Evolutionary conservation across 2,888 invertebrate species (phyloP), one percentile per base, ranked within the genome.

Genomic region (Eremobia ochroleuca): DNA sequence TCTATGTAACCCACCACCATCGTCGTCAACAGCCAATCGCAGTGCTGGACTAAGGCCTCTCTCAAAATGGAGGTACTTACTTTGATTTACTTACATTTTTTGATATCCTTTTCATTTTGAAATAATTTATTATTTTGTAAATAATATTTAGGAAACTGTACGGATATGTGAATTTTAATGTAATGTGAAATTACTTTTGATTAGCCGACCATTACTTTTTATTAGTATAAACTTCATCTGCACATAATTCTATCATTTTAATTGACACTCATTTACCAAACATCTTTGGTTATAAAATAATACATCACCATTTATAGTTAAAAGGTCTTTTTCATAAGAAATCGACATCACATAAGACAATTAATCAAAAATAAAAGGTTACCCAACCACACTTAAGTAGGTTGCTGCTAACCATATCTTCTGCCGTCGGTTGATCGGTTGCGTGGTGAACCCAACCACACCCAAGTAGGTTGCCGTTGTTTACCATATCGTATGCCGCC

Each of bases 1-100:
- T 84, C 86, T 84, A 84, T 84, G 84, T 84, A 84, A 85, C 46
- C 11, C 73, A 77, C 52, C 84, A 78, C 58, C 59, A 73, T n/a
- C 76, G 66, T 77, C 70, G 73, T 59, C 82, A 25, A 55, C 85
- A 85, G 84, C 75, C 69, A 74, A 59, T 73, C 55, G 86, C 86
- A 59, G 82, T 80, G 75, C 81, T 81, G 74, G 59, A 70, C 82
- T 61, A 73, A 81, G 52, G 49, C 83, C 76, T 83, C 83, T 85
- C 65, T 73, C 77, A 73, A 49, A 77, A 84, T 84, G 84, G 84
- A 84, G 84, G 84, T 84, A 84, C 68, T 75, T 70, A 71, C 59
- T 82, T 84, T 85, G 43, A 72, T 70, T 81, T 82, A 73, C 43
- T 79, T 75, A 75, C 18, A 28, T 6, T 25, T 34, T 37, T 40